Conservation (phyloP, 2,888 invertebrate genomes). For the Seira sanloemensis region DNA sequence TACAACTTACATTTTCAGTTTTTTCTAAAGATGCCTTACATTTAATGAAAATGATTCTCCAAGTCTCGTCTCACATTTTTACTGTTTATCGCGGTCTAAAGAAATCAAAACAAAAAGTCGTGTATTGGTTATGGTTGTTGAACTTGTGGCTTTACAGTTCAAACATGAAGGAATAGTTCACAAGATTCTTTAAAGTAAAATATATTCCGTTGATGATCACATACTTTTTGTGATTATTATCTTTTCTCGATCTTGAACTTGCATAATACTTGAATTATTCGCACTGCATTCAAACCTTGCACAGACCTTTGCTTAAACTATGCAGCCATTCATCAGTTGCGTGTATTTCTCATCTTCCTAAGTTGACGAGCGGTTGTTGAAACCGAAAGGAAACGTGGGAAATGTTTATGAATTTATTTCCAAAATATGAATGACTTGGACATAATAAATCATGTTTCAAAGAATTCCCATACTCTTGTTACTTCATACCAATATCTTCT, state of each 20-base stretch:
- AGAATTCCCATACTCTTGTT: constrained; percentile 40
- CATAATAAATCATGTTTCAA: constrained; percentile 23
- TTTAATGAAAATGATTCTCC: too few relatives aligned
- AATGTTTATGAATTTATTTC: constrained; percentile 23
- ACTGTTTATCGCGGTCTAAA: constrained; percentile 28
- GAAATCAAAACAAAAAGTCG: background rate
- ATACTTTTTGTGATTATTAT: too few relatives aligned
- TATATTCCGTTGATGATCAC: background rate
- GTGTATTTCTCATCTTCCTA: background rate
- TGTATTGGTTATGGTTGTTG: constrained; percentile 53
- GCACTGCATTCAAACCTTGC: too few relatives aligned
- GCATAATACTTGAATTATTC: too few relatives aligned
- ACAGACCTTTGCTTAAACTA: too few relatives aligned
- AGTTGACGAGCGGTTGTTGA: background rate
- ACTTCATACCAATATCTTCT: constrained; percentile 41
- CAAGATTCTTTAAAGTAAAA: too few relatives aligned
- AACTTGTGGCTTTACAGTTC: constrained; percentile 57
- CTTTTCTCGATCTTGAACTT: too few relatives aligned
- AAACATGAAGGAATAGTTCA: constrained; percentile 36
- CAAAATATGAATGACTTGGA: constrained; percentile 30
- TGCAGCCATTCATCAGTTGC: constrained; percentile 5
- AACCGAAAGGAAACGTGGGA: constrained; percentile 40
- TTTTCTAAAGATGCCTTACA: too few relatives aligned
- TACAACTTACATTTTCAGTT: too few relatives aligned
- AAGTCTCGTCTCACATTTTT: too few relatives aligned